Conservation (phyloP, 2,888 invertebrate genomes). For the Leptinotarsa peninsularis region DNA sequence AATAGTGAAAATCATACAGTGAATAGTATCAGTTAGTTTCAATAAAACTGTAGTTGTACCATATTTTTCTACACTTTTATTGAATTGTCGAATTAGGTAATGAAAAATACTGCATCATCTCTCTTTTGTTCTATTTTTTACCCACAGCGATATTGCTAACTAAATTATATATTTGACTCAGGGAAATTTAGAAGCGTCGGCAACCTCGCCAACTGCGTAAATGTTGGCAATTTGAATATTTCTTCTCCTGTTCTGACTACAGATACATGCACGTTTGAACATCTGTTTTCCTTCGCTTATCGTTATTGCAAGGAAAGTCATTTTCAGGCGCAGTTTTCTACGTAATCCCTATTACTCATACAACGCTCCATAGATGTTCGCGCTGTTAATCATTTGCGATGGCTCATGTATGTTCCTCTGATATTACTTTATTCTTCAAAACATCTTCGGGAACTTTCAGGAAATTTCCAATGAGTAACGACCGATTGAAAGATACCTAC, state of each 20-base stretch:
- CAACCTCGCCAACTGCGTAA: constrained; percentile 3
- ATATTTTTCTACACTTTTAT: too few species aligned
- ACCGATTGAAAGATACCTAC: background rate
- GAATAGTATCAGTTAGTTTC: too few species aligned
- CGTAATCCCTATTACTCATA: constrained; percentile 12
- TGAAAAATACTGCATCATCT: too few species aligned
- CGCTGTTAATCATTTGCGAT: background rate
- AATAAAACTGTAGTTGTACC: too few species aligned
- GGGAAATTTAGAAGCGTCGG: background rate
- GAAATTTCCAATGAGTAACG: background rate
- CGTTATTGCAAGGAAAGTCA: constrained; percentile 2
- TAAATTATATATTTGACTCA: background rate
- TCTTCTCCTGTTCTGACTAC: background rate
- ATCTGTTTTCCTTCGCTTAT: constrained; percentile 16
- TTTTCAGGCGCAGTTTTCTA: constrained; percentile 20
- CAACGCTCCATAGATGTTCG: background rate
- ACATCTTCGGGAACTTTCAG: background rate
- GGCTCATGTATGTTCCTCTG: background rate
- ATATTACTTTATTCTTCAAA: background rate
- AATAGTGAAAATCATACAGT: too few species aligned
- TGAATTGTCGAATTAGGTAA: too few species aligned
- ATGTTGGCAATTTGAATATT: background rate
- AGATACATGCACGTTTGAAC: background rate
- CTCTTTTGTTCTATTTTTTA: background rate
- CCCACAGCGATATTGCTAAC: too few species aligned